phyloP scores from a whole-genome alignment of 2,797 vertebrate genomes.

The Carapus acus region DNA sequence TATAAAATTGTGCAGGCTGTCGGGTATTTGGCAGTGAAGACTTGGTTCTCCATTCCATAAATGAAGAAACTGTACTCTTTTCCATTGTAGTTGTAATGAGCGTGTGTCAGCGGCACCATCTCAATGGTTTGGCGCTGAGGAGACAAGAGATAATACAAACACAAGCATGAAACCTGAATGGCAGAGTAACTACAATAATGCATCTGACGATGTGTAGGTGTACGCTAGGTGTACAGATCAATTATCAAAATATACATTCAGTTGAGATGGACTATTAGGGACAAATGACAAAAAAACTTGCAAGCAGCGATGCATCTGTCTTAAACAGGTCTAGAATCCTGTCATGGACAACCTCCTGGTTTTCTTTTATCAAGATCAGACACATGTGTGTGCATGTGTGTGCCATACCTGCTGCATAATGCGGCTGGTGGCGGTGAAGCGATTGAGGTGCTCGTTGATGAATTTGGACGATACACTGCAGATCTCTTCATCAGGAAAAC shows the following conservation, averaged over 20 bases:
- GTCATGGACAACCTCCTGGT: too few species aligned
- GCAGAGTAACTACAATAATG: too few species aligned
- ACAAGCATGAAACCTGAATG: too few species aligned
- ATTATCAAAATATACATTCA: too few species aligned
- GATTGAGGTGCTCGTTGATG: slow-evolving; percentile 62
- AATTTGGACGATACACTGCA: slow-evolving; percentile 59
- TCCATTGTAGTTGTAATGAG: slow-evolving; percentile 69
- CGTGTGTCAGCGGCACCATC: slow-evolving; percentile 80
- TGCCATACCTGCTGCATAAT: slow-evolving; percentile 74
- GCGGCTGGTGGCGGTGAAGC: slow-evolving; percentile 60
- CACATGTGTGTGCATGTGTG: too few species aligned
- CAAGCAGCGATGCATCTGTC: too few species aligned
- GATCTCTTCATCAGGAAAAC: slow-evolving; percentile 74
- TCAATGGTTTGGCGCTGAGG: slow-evolving; percentile 78
- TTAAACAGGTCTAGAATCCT: too few species aligned
- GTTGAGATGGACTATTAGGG: too few species aligned
- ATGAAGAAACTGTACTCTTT: slow-evolving; percentile 72
- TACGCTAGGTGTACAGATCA: too few species aligned
- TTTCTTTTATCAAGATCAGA: too few species aligned
- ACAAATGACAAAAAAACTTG: too few species aligned
- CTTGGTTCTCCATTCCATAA: slow-evolving; percentile 76
- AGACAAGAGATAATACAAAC: slow-evolving; percentile 17
- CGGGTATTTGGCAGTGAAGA: slow-evolving; percentile 71
- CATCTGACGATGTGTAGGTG: too few species aligned
- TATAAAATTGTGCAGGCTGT: slow-evolving; percentile 64